Conservation (phyloP, 2,888 invertebrate species). For the Tricholauxania praeusta region DNA sequence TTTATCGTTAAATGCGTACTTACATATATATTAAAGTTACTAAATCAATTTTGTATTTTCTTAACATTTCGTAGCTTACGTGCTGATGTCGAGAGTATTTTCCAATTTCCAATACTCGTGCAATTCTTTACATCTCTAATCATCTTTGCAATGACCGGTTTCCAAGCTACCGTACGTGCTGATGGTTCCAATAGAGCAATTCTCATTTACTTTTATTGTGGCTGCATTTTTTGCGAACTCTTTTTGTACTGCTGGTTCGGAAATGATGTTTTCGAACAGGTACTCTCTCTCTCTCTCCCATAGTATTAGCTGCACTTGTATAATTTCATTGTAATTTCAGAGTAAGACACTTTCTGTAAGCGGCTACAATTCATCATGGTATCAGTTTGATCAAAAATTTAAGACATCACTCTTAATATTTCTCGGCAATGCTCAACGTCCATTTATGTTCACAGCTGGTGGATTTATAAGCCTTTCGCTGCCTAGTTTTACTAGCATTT, state of each 20-base stretch:
- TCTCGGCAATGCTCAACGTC: constrained; percentile 50
- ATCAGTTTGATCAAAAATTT: constrained; percentile 49
- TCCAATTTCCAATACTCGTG: constrained; percentile 52
- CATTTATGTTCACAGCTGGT: constrained; percentile 55
- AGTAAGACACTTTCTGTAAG: constrained; percentile 53
- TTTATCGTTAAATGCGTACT: no score
- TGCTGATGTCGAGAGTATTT: constrained; percentile 52
- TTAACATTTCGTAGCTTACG: constrained; percentile 48
- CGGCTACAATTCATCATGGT: constrained; percentile 55
- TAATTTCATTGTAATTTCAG: constrained; percentile 42
- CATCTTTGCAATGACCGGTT: constrained; percentile 55
- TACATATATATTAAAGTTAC: not conserved
- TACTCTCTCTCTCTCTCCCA: constrained; percentile 11
- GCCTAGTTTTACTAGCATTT: constrained; percentile 55
- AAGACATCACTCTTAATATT: constrained; percentile 52
- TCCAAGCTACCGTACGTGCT: constrained; percentile 53
- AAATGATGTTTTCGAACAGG: constrained; percentile 58
- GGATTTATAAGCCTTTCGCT: constrained; percentile 54
- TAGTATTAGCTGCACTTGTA: not conserved
- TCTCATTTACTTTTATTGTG: constrained; percentile 54
- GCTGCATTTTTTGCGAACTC: constrained; percentile 55
- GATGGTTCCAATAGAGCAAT: constrained; percentile 48
- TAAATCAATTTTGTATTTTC: not conserved
- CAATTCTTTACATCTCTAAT: constrained; percentile 56
- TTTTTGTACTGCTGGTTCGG: constrained; percentile 59